These are phyloP conservation scores for Drosophila austrosaltans DNA, from an alignment of 2,888 invertebrate genomes.

Conservation along the genomic window DNA sequence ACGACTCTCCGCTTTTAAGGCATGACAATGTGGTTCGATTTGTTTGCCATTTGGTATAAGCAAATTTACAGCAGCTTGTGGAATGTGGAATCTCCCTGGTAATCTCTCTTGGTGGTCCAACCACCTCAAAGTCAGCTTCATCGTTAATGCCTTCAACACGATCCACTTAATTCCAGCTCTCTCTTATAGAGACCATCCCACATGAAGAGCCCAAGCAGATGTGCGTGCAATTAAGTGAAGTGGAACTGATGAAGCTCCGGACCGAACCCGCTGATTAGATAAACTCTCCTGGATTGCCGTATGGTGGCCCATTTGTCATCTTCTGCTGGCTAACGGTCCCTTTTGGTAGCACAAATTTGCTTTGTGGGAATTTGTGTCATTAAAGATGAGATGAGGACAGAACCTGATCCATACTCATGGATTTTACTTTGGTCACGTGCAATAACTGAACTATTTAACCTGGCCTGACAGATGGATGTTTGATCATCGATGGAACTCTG, in stretches of 20 bases:
- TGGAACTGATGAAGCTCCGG: conserved; percentile 33
- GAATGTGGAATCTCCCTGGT: conserved; percentile 35
- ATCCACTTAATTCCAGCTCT: conserved; percentile 15
- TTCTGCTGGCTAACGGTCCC: conserved; percentile 34
- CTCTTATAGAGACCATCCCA: not conserved
- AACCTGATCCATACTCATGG: not conserved
- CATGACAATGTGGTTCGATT: conserved; percentile 59
- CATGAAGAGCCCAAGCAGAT: conserved; percentile 18
- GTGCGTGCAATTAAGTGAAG: conserved; percentile 49
- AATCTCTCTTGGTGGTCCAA: conserved; percentile 57
- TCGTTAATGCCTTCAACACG: conserved; percentile 31
- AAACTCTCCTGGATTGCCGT: conserved; percentile 18
- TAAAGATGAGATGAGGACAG: conserved; percentile 30
- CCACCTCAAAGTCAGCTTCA: not conserved
- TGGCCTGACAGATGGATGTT: conserved; percentile 46
- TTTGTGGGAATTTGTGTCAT: conserved; percentile 68
- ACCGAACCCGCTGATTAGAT: conserved; percentile 2
- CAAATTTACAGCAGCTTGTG: conserved; percentile 63
- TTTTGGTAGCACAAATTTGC: conserved; percentile 34
- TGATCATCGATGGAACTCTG: conserved; percentile 33
- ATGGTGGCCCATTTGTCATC: conserved; percentile 55
- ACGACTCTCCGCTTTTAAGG: conserved; percentile 56
- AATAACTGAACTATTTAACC: conserved; percentile 60
- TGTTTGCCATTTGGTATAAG: conserved; percentile 70
- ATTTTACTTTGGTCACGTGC: conserved; percentile 43